Conservation (phyloP, 2,797 vertebrate genomes). For the Rallus crepitans region DNA sequence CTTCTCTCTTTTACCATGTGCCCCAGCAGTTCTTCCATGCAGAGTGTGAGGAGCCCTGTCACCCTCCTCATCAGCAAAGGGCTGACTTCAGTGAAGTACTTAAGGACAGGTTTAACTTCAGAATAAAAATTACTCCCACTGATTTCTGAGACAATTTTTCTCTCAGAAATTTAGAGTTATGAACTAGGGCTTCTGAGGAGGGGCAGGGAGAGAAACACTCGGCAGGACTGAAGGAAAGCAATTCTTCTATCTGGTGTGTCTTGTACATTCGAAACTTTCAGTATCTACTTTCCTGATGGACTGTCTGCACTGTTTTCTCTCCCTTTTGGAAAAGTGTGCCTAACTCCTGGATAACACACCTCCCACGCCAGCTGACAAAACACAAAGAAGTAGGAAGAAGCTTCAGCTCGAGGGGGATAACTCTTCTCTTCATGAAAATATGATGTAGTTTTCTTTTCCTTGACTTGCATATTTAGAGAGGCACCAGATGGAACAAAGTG, state of each 20-base stretch:
- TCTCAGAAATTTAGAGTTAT: background rate
- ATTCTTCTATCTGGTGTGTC: background rate
- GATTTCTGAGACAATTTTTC: background rate
- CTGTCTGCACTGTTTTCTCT: slow-evolving; percentile 4
- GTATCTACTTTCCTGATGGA: background rate
- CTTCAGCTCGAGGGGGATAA: background rate
- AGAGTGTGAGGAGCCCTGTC: background rate
- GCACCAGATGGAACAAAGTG: background rate
- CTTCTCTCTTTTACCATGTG: background rate
- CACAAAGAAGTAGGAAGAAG: slow-evolving; percentile 24
- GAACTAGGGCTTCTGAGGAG: background rate
- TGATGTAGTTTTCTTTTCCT: background rate
- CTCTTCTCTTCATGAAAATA: slow-evolving; percentile 23
- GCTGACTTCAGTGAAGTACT: background rate
- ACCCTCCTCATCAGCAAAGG: background rate
- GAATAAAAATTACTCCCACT: background rate
- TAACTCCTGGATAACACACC: slow-evolving; percentile 27
- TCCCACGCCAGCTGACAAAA: slow-evolving; percentile 32
- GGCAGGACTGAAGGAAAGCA: background rate
- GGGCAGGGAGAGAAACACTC: background rate
- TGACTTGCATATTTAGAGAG: slow-evolving; percentile 20
- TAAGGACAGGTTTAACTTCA: background rate
- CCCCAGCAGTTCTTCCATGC: background rate
- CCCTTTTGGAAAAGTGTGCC: background rate
- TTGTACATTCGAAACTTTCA: background rate